Evolutionary conservation across 2,888 invertebrate genomes (phyloP).

Genomic region (Synanthedon myopaeformis): DNA sequence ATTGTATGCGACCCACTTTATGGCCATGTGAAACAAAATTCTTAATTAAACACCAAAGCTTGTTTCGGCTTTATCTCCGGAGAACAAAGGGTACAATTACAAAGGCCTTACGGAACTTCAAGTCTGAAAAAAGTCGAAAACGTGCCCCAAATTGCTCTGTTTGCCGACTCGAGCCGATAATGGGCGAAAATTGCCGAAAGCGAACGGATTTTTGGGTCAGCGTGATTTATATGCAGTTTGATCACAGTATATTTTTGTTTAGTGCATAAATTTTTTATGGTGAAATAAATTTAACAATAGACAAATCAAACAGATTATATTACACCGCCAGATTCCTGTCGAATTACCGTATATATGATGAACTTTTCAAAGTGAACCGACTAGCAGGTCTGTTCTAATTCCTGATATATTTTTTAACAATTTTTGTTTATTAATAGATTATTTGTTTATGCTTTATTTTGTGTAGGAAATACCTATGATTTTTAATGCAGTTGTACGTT

Average conservation of each 20-base stretch:
- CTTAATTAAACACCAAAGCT: slow-evolving; percentile 54
- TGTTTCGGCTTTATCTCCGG: slow-evolving; percentile 44
- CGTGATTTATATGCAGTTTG: slow-evolving; percentile 61
- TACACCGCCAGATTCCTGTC: too few species aligned
- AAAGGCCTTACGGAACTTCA: slow-evolving; percentile 43
- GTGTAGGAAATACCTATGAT: too few species aligned
- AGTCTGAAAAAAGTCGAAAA: slow-evolving; percentile 23
- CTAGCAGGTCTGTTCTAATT: too few species aligned
- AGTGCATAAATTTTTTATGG: too few species aligned
- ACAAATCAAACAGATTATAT: too few species aligned
- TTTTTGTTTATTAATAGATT: too few species aligned
- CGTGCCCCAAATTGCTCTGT: slow-evolving; percentile 60
- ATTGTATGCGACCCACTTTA: not conserved
- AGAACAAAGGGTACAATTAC: slow-evolving; percentile 61
- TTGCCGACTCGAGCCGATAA: slow-evolving; percentile 40
- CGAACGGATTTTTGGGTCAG: slow-evolving; percentile 45
- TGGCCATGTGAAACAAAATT: slow-evolving; percentile 17
- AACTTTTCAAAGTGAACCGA: too few species aligned
- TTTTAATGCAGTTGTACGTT: too few species aligned
- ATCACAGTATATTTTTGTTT: not conserved
- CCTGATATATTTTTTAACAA: too few species aligned
- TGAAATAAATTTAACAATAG: too few species aligned
- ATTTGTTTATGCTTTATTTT: too few species aligned
- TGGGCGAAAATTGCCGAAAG: slow-evolving; percentile 62
- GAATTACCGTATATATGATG: too few species aligned